Evolutionary conservation across 2,888 invertebrate species (phyloP).

Genomic region (Odontomyia ornata): DNA sequence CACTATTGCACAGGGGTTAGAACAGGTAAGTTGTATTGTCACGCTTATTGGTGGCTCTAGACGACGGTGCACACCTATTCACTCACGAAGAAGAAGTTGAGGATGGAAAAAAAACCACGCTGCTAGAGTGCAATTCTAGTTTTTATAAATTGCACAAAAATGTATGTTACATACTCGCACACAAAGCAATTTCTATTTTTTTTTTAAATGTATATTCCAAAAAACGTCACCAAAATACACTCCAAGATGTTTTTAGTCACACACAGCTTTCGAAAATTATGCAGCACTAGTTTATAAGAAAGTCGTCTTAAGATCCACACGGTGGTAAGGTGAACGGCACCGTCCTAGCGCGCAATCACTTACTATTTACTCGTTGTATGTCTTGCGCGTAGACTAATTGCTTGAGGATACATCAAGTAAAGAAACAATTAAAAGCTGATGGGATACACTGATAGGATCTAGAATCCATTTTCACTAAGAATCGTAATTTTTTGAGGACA

Average conservation of each 20-base stretch:
- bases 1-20: background rate
- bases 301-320: background rate
- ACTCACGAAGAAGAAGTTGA: background rate
- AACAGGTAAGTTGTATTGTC: constrained; percentile 12
- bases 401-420: background rate
- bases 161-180: too few relatives aligned
- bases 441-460: background rate
- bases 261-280: background rate
- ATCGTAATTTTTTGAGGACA: constrained; percentile 9
- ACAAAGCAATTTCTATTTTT: background rate
- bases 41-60: background rate
- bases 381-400: background rate
- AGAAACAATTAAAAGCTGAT: background rate
- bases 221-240: background rate
- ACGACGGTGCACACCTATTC: too few relatives aligned
- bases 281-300: background rate
- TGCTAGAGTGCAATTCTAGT: background rate
- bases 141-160: too few relatives aligned
- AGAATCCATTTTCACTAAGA: background rate
- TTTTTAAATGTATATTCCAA: background rate
- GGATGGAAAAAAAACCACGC: constrained; percentile 15
- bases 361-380: background rate
- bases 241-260: background rate
- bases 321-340: constrained; percentile 26
- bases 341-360: constrained; percentile 28